phyloP scores from a whole-genome alignment of 2,888 invertebrate species.

The Orthonevra nobilis region DNA sequence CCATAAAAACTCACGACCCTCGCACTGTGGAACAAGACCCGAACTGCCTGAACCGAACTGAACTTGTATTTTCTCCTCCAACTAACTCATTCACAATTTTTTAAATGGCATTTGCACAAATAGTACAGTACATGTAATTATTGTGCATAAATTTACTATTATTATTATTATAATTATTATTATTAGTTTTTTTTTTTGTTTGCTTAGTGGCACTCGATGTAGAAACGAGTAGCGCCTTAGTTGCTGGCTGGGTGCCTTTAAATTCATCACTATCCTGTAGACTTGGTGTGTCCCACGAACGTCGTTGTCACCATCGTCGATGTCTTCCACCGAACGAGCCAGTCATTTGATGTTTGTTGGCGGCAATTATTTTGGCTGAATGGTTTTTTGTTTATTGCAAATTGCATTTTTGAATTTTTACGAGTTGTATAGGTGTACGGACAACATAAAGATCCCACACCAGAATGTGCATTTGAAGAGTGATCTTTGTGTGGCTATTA shows the following conservation, averaged over 20 bases:
- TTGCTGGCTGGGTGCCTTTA: too few relatives aligned
- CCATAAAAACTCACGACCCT: too few relatives aligned
- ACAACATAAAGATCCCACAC: too few relatives aligned
- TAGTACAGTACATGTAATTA: constrained; percentile 40
- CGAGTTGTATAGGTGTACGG: too few relatives aligned
- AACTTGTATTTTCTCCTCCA: too few relatives aligned
- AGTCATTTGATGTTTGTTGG: constrained; percentile 30
- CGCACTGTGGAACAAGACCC: too few relatives aligned
- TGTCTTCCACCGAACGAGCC: constrained; percentile 25
- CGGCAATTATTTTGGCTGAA: constrained; percentile 37
- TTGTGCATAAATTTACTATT: constrained; percentile 40
- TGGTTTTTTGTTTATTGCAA: constrained; percentile 38
- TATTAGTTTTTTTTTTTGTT: not conserved
- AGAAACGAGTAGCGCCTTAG: too few relatives aligned
- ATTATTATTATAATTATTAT: too few relatives aligned
- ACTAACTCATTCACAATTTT: constrained; percentile 30
- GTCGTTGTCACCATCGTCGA: constrained; percentile 13
- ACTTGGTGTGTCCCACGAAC: not conserved
- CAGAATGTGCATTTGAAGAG: too few relatives aligned
- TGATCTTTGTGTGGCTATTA: too few relatives aligned
- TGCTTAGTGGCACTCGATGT: not conserved
- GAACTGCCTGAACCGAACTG: too few relatives aligned
- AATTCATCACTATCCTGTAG: constrained; percentile 26
- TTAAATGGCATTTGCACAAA: constrained; percentile 37
- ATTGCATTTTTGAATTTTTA: constrained; percentile 58